Conservation (phyloP, 1,140 invertebrate genomes). For the Steinernema feltiae region DNA sequence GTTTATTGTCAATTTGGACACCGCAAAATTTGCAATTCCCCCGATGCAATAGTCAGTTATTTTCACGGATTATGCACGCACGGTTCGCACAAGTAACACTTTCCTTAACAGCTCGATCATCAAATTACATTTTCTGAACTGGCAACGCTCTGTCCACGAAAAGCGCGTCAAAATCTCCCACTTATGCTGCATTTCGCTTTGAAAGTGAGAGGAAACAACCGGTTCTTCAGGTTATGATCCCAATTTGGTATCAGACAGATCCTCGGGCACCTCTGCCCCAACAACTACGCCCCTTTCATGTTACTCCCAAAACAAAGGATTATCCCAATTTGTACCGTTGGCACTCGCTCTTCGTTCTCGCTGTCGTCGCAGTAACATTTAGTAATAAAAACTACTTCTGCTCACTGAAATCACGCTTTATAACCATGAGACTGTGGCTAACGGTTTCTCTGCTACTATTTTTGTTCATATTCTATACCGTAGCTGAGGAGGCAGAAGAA, state of each 20-base stretch:
- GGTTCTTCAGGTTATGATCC: background rate
- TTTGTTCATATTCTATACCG: background rate
- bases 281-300: background rate
- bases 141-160: too few species aligned
- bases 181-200: too few species aligned
- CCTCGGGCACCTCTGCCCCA: background rate
- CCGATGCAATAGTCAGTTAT: too few species aligned
- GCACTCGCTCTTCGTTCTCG: background rate
- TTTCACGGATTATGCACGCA: too few species aligned
- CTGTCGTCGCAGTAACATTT: background rate
- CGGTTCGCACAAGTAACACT: too few species aligned
- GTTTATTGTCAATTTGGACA: too few species aligned
- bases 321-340: slow-evolving; percentile 9
- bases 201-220: slow-evolving; percentile 12
- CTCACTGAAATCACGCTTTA: background rate
- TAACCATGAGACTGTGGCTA: background rate
- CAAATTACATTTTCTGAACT: too few species aligned
- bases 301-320: background rate
- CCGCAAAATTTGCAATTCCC: too few species aligned
- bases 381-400: background rate
- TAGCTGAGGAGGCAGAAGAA: background rate
- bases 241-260: background rate
- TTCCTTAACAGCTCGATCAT: too few species aligned
- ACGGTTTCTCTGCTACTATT: background rate
- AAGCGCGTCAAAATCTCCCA: too few species aligned